Conservation (phyloP, 35 echinoderm and acorn worm species). For the Lytechinus pictus region DNA sequence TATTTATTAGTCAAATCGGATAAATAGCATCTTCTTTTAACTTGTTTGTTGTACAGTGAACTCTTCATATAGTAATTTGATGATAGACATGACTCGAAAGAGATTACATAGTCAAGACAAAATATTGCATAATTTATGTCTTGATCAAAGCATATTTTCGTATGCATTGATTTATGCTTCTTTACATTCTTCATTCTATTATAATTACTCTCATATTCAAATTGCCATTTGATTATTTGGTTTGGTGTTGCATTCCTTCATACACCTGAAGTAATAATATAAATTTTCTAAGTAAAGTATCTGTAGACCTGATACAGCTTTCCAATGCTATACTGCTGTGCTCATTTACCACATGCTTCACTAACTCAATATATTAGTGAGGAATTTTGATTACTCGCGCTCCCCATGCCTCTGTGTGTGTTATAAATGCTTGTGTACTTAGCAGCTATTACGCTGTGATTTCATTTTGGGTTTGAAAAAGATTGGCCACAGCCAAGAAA, state of each 20-base stretch:
- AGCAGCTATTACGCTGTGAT: neutral
- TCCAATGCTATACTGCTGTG: neutral
- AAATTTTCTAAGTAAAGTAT: neutral
- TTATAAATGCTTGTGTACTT: neutral
- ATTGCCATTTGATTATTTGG: neutral
- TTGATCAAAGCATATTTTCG: neutral
- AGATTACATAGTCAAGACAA: too few species aligned
- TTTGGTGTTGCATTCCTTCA: neutral
- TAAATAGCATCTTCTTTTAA: neutral
- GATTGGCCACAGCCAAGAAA: neutral
- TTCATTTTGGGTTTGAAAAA: neutral
- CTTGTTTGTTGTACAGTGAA: neutral
- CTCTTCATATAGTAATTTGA: neutral
- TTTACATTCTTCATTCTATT: neutral
- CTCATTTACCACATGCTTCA: neutral
- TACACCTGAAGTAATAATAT: neutral
- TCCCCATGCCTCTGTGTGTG: neutral
- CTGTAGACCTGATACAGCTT: neutral
- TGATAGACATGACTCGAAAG: too few species aligned
- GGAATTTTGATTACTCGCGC: constrained; percentile 22
- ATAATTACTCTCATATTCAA: neutral
- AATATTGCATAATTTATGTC: neutral
- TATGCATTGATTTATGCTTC: neutral
- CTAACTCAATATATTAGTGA: constrained; percentile 33
- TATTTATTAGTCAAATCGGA: neutral